A percentile compares a stretch with the other conserved stretches of the same genome.
These are phyloP conservation scores for Sciurus carolinensis DNA, from an alignment of 2,797 vertebrate species.

Conservation along the genomic window DNA sequence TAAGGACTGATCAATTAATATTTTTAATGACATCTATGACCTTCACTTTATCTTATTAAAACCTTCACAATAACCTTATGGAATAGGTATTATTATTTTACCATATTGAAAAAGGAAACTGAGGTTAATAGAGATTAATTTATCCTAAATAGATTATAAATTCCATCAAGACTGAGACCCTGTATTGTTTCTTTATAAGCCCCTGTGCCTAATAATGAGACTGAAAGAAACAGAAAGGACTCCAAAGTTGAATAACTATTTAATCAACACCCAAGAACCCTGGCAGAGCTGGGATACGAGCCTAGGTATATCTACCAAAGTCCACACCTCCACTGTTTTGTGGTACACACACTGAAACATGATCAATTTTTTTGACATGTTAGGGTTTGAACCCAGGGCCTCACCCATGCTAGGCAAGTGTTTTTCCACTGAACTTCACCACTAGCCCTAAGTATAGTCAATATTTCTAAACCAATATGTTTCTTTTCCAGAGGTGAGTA, in stretches of 20 bases:
- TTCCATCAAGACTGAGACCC: neutral
- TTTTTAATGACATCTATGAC: neutral
- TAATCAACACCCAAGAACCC: neutral
- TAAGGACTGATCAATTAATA: neutral
- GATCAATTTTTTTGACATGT: neutral
- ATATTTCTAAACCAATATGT: neutral
- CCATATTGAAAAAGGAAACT: constrained; percentile 37
- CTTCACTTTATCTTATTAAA: constrained; percentile 31
- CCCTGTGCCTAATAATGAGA: neutral
- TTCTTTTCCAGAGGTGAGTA: neutral
- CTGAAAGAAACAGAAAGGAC: neutral
- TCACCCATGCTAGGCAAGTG: too few relatives aligned
- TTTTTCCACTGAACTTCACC: neutral
- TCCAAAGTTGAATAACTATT: neutral
- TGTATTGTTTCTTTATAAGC: neutral
- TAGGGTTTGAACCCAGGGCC: neutral
- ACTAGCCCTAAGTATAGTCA: neutral
- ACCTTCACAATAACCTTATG: neutral
- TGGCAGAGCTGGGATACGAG: neutral
- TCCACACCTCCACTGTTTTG: neutral
- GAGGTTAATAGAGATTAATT: constrained; percentile 42
- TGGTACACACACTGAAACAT: neutral
- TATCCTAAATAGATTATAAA: neutral
- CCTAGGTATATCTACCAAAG: neutral
- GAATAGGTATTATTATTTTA: neutral